Percentiles rank a stretch among this genome's conserved stretches.
Evolutionary conservation across 2,797 vertebrate genomes (phyloP).

Genomic region (Telmatherina bonti): DNA sequence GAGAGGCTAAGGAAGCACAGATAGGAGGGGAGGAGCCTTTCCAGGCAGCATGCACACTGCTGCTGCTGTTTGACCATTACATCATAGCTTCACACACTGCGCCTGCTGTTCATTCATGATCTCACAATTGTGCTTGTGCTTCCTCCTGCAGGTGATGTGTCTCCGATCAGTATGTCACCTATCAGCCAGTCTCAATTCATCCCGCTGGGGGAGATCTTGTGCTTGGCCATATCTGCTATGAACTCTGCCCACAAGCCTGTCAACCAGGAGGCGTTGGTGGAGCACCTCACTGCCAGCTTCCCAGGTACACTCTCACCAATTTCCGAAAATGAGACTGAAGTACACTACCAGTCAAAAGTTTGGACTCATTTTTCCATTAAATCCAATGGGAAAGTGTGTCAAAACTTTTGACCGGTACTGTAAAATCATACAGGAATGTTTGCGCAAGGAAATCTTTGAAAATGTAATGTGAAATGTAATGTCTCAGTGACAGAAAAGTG

Average conservation of each 20-base stretch:
- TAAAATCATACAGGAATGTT: slow-evolving; percentile 8
- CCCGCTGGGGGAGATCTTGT: slow-evolving; percentile 99
- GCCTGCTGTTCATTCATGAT: slow-evolving; percentile 79
- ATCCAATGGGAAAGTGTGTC: too few relatives aligned
- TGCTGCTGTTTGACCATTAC: slow-evolving; percentile 82
- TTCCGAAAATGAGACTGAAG: slow-evolving; percentile 1
- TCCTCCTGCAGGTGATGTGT: slow-evolving; percentile 93
- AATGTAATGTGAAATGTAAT: background rate
- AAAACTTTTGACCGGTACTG: too few relatives aligned
- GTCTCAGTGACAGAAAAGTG: background rate
- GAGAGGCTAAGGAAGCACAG: slow-evolving; percentile 61
- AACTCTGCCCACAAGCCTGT: slow-evolving; percentile 98
- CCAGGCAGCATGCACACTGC: slow-evolving; percentile 70
- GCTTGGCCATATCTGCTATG: slow-evolving; percentile 98
- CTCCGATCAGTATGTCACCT: slow-evolving; percentile 99
- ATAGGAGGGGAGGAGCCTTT: slow-evolving; percentile 73
- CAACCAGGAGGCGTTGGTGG: slow-evolving; percentile 98
- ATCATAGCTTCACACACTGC: slow-evolving; percentile 80
- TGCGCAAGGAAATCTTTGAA: background rate
- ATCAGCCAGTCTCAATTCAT: slow-evolving; percentile 99
- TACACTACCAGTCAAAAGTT: too few relatives aligned
- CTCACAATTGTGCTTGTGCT: slow-evolving; percentile 66
- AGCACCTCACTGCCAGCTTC: slow-evolving; percentile 98
- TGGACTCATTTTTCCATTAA: too few relatives aligned
- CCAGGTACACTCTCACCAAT: slow-evolving; percentile 87